Percentiles rank a stretch among this genome's conserved stretches.
phyloP scores from a whole-genome alignment of 2,888 invertebrate species.

The Stegophylla sp. region DNA sequence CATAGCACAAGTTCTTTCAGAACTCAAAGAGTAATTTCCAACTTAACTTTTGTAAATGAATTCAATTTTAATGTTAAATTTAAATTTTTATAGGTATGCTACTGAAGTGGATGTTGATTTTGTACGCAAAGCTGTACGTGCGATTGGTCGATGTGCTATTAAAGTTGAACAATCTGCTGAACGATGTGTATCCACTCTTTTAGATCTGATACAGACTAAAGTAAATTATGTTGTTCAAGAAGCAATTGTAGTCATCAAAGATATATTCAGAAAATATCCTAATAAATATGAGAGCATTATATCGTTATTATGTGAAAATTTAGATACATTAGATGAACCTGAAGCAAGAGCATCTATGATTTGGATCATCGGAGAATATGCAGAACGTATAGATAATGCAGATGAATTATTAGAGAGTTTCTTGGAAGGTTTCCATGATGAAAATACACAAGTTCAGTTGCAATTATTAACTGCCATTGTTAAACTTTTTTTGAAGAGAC shows the following conservation, averaged over 20 bases:
- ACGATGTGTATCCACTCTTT: constrained; percentile 93
- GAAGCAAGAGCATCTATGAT: constrained; percentile 98
- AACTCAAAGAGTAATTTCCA: constrained; percentile 88
- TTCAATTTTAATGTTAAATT: constrained; percentile 60
- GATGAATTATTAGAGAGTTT: constrained; percentile 97
- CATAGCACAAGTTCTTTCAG: constrained; percentile 96
- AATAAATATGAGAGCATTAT: constrained; percentile 99
- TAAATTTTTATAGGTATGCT: constrained; percentile 71
- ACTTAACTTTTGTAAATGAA: not conserved
- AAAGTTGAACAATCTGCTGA: constrained; percentile 98
- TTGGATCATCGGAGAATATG: constrained; percentile 90
- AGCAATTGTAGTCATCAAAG: constrained; percentile 99
- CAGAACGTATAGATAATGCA: constrained; percentile 98
- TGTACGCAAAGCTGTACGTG: constrained; percentile 97
- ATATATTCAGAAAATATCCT: constrained; percentile 96
- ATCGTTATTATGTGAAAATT: constrained; percentile 96
- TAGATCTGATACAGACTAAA: constrained; percentile 98
- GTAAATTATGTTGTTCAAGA: constrained; percentile 99
- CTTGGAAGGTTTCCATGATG: constrained; percentile 96
- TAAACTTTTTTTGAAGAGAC: constrained; percentile 96
- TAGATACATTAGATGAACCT: constrained; percentile 98
- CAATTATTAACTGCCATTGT: constrained; percentile 98
- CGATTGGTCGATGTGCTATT: constrained; percentile 98
- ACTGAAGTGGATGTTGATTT: constrained; percentile 99
- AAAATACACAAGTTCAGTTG: constrained; percentile 94